Conservation (phyloP, 2,888 invertebrate genomes). For the Phytoseiulus persimilis region DNA sequence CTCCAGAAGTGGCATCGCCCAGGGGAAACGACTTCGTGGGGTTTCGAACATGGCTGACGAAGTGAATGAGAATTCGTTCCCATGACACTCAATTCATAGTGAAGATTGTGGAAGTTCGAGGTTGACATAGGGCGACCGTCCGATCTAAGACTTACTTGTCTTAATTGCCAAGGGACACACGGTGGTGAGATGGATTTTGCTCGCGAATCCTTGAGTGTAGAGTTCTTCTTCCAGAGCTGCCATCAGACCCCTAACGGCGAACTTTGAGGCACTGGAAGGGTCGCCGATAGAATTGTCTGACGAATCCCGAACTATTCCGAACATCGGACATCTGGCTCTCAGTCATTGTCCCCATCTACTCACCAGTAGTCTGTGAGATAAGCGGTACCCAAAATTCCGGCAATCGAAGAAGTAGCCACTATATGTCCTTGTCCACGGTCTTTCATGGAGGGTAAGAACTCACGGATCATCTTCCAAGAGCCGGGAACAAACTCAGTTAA, state of each 20-base stretch:
- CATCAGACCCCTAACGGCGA: constrained; percentile 60
- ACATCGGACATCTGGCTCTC: background rate
- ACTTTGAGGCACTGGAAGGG: constrained; percentile 56
- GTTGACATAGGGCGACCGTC: constrained; percentile 42
- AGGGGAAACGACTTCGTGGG: constrained; percentile 38
- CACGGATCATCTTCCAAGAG: constrained; percentile 41
- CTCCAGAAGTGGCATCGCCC: constrained; percentile 41
- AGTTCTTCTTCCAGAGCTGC: constrained; percentile 60
- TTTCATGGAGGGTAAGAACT: constrained; percentile 42
- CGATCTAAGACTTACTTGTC: constrained; percentile 55
- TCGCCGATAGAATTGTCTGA: background rate
- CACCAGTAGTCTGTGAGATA: constrained; percentile 43
- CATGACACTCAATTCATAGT: constrained; percentile 39
- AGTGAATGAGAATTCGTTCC: background rate
- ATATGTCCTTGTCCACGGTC: constrained; percentile 42
- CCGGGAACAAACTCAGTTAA: too few relatives aligned
- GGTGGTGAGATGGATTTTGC: constrained; percentile 58
- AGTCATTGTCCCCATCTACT: too few relatives aligned
- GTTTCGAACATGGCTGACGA: constrained; percentile 8
- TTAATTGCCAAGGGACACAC: constrained; percentile 60
- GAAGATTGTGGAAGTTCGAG: too few relatives aligned
- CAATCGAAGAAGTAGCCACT: constrained; percentile 42
- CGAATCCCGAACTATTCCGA: background rate
- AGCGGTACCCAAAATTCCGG: constrained; percentile 41
- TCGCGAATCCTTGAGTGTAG: constrained; percentile 54